Base-by-base conservation (phyloP, 2,888 invertebrate species). In the Colostygia pectinataria region DNA sequence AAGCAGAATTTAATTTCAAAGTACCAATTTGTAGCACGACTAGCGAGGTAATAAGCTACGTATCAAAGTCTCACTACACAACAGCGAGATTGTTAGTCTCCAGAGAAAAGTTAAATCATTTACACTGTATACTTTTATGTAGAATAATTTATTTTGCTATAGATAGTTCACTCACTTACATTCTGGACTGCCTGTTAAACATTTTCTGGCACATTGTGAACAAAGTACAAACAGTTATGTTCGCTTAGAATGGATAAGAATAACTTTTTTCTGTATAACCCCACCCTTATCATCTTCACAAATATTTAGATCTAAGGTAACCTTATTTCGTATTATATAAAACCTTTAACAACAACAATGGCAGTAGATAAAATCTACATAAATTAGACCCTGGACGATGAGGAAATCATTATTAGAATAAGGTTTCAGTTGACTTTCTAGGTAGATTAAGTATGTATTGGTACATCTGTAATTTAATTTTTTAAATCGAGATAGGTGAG, bases 341-440 rank as follows among this genome's bases (percentile, higher is more conserved):
- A 59, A 68, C 39, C 36, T 39, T 20, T 45, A 25, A 15, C 14
- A 65, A 65, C 61, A 61, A 62, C 65, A 67, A 65, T 57, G 36
- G 59, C 59, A 49, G 87, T 88, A 87, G 87, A 86, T 88, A 55
- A 77, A 80, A 87, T 87, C 86, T 88, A 87, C 85, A 42, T 68
- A 72, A 72, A 65, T 65, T 74, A 66, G 69, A 72, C 67, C 68
- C 63, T 74, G 68, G 71, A 79, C 69, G 75, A 75, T 20, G 68
- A 70, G 18, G 61, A 72, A 73, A 71, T 77, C 69, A 71, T 70
- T 65, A 65, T 68, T 82, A 83, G 77, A 65, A 68, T 76, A 6
- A 83, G 80, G 81, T 66, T 71, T 63, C 64, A 71, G 57, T 65
- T 75, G 71, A 76, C 72, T 68, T 66, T 61, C 57, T 65, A 50